These are phyloP conservation scores for Pelosia muscerda DNA, from an alignment of 2,888 invertebrate genomes.

Conservation along the genomic window DNA sequence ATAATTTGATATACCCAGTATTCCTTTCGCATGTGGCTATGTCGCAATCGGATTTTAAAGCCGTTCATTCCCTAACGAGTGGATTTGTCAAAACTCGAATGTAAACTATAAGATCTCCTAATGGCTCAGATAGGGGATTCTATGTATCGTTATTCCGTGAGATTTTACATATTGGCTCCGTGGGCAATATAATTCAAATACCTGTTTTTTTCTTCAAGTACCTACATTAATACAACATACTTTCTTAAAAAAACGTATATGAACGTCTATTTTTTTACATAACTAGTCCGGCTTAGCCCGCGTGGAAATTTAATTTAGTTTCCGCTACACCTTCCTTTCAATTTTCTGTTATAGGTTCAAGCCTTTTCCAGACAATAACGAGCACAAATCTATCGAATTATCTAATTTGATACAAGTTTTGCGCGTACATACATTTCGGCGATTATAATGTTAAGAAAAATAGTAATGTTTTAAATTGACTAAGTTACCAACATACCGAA, in stretches of 20 bases:
- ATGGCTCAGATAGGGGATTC: neutral
- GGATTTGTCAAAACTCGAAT: neutral
- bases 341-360: too few species aligned
- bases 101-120: neutral
- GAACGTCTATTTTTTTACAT: too few species aligned
- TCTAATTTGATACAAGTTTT: too few species aligned
- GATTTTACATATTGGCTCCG: neutral
- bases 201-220: neutral
- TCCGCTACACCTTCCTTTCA: too few species aligned
- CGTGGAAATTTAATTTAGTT: too few species aligned
- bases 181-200: neutral
- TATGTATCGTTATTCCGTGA: too few species aligned
- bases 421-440: neutral
- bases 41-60: neutral
- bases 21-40: neutral
- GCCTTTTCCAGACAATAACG: too few species aligned
- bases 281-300: too few species aligned
- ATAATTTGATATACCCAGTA: slow-evolving; percentile 9
- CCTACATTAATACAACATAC: neutral
- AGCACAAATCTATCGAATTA: neutral
- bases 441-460: neutral
- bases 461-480: neutral
- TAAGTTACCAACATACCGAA: slow-evolving; percentile 24
- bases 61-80: neutral
- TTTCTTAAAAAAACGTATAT: too few species aligned